Base-by-base conservation (phyloP, 2,888 invertebrate species). In the Ecliptopera silaceata region DNA sequence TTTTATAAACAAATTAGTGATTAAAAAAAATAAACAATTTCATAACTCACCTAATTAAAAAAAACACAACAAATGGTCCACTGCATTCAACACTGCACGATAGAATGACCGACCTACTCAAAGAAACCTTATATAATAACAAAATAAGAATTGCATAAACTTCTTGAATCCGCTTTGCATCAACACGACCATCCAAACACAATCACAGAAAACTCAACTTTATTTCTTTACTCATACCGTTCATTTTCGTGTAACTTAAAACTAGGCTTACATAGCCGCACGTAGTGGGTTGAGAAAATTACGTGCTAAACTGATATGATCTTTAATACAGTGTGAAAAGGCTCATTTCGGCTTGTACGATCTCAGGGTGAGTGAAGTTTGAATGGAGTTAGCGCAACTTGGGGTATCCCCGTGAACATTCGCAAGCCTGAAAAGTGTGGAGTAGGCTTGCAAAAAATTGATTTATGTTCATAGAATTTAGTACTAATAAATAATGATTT, bases 131-230 rank as follows among this genome's bases (percentile, higher is more conserved):
- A 90, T 91, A 90, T 90, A 90, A 91, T 91, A 89, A 81, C 74
- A 81, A 88, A 79, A 84, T 86, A 87, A 88, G 82, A 89, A 86
- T 91, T 91, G 90, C 90, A 91, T 86, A 87, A 91, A 90, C 90
- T 71, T 70, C 71, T 67, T 67, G 72, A 68, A 82, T 80, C 81
- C 79, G 80, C 74, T 68, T 78, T 79, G 79, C 72, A 77, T 72
- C 61, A 71, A 72, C 64, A 61, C 54, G 65, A 74, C 69, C 68
- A 61, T 42, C 15, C 17, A 20, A 44, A 41, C 29, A 43, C 12
- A 8, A 15, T 43, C 49, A 61, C 56, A 39, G 38, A 0, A 75
- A 31, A 70, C 55, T 49, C 3, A 59, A 69, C 74, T 59, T 61
- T 78, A 74, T 46, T 0, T 0, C 0, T 4, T 4, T 12, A 0